phyloP scores from a whole-genome alignment of 2,888 invertebrate genomes.

The Diaprepes abbreviatus region DNA sequence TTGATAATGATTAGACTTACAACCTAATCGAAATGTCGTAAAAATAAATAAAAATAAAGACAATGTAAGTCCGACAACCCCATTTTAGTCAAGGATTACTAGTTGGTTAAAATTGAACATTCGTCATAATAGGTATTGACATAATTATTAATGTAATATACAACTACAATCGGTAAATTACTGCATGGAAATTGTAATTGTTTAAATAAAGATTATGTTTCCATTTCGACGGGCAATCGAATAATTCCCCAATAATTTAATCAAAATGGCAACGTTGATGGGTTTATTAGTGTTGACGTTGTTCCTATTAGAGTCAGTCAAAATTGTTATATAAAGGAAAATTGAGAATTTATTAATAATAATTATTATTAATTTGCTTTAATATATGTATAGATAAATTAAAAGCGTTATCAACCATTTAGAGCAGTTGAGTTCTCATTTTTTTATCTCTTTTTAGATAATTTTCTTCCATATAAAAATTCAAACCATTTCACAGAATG shows the following conservation, averaged over 20 bases:
- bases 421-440: no score
- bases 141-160: conserved; percentile 12
- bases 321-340: conserved; percentile 6
- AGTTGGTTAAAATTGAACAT: neutral
- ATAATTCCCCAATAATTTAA: conserved; percentile 28
- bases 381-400: no score
- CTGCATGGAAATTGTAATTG: conserved; percentile 24
- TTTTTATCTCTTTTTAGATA: no score
- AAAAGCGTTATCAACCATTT: no score
- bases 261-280: conserved; percentile 25
- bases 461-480: no score
- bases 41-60: no score
- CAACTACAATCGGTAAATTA: conserved; percentile 18
- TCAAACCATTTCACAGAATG: no score
- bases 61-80: no score
- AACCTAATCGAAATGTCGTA: no score
- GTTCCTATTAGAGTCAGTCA: conserved; percentile 13
- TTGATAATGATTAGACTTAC: no score
- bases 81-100: no score
- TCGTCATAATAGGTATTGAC: neutral
- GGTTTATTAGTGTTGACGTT: conserved; percentile 25
- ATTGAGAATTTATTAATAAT: conserved; percentile 21
- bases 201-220: conserved; percentile 40
- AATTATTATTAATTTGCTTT: no score
- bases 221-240: conserved; percentile 24